Conservation (phyloP, 1,140 invertebrate species). For the Cheumatopsyche charites region DNA sequence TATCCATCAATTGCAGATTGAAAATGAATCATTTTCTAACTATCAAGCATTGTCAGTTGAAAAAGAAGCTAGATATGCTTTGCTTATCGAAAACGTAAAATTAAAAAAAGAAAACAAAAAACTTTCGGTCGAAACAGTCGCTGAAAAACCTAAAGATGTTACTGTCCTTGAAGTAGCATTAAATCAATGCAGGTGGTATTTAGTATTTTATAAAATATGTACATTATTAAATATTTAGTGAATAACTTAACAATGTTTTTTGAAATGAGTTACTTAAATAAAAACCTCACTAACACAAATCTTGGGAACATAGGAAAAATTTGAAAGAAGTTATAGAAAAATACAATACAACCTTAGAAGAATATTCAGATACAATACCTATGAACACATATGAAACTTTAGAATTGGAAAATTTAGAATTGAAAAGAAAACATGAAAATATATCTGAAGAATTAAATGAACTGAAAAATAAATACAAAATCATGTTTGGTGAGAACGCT, state of each 20-base stretch:
- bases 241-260: conserved; percentile 15
- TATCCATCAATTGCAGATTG: conserved; percentile 19
- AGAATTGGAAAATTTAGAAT: conserved; percentile 50
- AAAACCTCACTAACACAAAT: too few species aligned
- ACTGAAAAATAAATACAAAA: conserved; percentile 51
- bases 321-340: conserved; percentile 41
- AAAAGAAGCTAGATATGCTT: conserved; percentile 55
- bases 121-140: conserved; percentile 30
- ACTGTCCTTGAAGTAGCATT: conserved; percentile 55
- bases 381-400: conserved; percentile 53
- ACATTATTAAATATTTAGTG: not conserved
- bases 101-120: conserved; percentile 54
- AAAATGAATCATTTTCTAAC: conserved; percentile 53
- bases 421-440: conserved; percentile 49
- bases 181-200: conserved; percentile 53
- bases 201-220: too few species aligned
- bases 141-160: conserved; percentile 52
- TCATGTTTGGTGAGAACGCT: conserved; percentile 51
- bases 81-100: conserved; percentile 57
- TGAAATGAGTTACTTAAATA: too few species aligned
- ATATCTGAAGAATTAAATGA: conserved; percentile 50
- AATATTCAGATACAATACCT: conserved; percentile 57
- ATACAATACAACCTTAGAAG: conserved; percentile 54
- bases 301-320: conserved; percentile 40
- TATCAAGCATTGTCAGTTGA: conserved; percentile 55